Conservation (phyloP, 2,113 vertebrate species). For the Amia ocellicauda region DNA sequence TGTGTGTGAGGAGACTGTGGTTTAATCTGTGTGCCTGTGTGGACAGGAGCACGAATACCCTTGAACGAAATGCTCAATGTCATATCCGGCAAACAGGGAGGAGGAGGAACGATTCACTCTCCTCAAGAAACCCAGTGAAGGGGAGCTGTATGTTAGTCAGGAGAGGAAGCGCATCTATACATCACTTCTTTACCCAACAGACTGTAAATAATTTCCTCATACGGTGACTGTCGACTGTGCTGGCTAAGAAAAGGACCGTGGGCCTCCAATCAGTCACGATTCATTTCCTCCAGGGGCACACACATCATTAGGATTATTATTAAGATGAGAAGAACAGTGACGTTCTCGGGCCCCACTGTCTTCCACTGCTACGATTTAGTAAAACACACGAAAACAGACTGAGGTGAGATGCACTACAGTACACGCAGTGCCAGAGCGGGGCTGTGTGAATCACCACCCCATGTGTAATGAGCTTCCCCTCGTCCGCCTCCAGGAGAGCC, state of each 20-base stretch:
- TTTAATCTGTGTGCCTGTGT: too few species aligned
- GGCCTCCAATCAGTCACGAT: neutral
- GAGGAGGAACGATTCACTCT: neutral
- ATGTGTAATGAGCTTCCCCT: too few species aligned
- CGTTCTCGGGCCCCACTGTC: neutral
- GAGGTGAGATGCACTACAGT: too few species aligned
- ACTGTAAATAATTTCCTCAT: neutral
- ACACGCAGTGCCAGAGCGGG: too few species aligned
- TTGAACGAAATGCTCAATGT: too few species aligned
- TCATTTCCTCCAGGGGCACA: neutral
- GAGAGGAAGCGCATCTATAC: neutral
- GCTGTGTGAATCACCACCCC: too few species aligned
- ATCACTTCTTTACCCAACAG: neutral
- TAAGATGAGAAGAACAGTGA: neutral
- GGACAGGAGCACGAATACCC: too few species aligned
- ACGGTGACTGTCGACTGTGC: neutral
- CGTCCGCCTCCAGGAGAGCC: too few species aligned
- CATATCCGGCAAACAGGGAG: neutral
- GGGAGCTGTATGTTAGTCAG: neutral
- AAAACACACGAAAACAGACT: too few species aligned
- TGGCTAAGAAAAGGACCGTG: neutral
- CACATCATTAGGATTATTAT: neutral
- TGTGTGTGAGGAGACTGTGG: too few species aligned
- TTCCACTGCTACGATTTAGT: too few species aligned
- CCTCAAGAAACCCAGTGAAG: neutral